These are phyloP conservation scores for Ciona savignyi DNA, from an alignment of 23 tunicate species.

Conservation along the genomic window DNA sequence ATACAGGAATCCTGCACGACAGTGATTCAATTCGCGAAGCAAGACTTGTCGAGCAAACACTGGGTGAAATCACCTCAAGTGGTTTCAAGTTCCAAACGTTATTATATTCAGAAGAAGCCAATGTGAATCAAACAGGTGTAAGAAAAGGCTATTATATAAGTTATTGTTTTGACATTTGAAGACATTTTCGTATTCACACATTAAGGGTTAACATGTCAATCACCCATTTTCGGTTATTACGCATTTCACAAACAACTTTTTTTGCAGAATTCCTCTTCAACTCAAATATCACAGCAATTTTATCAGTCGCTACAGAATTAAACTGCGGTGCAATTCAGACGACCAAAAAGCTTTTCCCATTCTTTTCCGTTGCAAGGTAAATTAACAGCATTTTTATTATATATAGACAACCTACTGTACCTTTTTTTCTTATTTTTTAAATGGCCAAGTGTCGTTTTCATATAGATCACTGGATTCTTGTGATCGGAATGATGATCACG, in stretches of 20 bases:
- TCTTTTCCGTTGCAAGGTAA: slow-evolving; percentile 35
- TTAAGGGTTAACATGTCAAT: too few species aligned
- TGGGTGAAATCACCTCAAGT: background rate
- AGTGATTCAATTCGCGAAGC: background rate
- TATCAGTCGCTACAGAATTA: slow-evolving; percentile 12
- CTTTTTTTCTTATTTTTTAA: too few species aligned
- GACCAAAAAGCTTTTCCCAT: slow-evolving; percentile 26
- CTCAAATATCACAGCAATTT: slow-evolving; percentile 1
- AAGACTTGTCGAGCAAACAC: background rate
- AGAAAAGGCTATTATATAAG: too few species aligned
- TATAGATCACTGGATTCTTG: too few species aligned
- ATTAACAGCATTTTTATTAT: background rate
- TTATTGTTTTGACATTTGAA: too few species aligned
- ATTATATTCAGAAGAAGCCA: background rate
- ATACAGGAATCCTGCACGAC: background rate
- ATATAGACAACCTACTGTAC: too few species aligned
- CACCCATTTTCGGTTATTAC: too few species aligned
- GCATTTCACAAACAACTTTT: too few species aligned
- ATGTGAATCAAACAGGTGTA: background rate
- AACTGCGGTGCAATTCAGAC: slow-evolving; percentile 17
- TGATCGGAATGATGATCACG: slow-evolving; percentile 9
- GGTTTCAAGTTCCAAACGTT: background rate
- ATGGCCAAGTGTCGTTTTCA: too few species aligned
- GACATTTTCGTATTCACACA: too few species aligned
- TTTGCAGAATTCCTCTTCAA: slow-evolving; percentile 4